Conservation (phyloP, 1,140 invertebrate genomes). For the Drosophila leontia region DNA sequence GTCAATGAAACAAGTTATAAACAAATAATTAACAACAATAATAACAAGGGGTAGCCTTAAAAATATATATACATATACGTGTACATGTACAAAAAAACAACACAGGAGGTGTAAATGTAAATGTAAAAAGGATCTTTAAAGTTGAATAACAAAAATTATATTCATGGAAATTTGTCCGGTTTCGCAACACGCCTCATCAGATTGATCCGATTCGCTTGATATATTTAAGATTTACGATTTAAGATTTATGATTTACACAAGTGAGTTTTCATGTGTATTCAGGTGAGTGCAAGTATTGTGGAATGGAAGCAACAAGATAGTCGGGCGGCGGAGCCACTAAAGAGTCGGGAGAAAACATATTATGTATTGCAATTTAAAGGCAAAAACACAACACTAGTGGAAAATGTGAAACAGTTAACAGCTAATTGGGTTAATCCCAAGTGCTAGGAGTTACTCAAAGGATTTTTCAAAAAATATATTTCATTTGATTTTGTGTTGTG, state of each 20-base stretch:
- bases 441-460: constrained; percentile 33
- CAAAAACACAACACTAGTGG: constrained; percentile 40
- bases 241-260: background rate
- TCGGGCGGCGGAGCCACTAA: constrained; percentile 11
- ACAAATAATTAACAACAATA: constrained; percentile 23
- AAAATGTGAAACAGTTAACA: constrained; percentile 43
- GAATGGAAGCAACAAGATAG: no score
- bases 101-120: constrained; percentile 7
- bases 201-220: background rate
- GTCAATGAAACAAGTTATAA: constrained; percentile 6
- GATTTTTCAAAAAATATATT: constrained; percentile 3
- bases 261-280: no score
- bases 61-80: constrained; percentile 3
- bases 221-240: no score
- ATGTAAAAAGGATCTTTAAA: constrained; percentile 24
- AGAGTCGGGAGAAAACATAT: constrained; percentile 21
- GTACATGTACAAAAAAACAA: constrained; percentile 6
- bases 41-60: constrained; percentile 29
- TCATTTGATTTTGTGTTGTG: background rate
- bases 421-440: constrained; percentile 21
- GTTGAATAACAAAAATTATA: constrained; percentile 61
- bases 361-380: constrained; percentile 22
- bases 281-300: no score
- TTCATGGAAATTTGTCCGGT: constrained; percentile 22
- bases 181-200: background rate